Evolutionary conservation across 2,888 invertebrate species (phyloP).

Genomic region (Malthinus seriepunctatus): DNA sequence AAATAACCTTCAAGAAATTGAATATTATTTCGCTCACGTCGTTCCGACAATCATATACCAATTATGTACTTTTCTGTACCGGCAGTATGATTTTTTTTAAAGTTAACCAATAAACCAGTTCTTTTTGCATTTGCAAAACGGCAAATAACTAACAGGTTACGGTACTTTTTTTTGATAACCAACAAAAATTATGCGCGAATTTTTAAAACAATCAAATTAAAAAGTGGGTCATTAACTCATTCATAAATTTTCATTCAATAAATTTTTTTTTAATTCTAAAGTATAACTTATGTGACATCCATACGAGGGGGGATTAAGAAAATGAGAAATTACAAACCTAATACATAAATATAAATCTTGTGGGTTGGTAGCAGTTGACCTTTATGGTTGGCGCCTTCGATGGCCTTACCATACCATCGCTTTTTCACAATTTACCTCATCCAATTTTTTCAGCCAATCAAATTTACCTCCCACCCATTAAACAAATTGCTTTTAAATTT

Average conservation of each 20-base stretch:
- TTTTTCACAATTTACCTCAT: conserved; percentile 24
- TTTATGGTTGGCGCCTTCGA: conserved; percentile 37
- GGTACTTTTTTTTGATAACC: conserved; percentile 32
- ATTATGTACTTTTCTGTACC: conserved; percentile 35
- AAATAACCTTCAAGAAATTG: conserved; percentile 28
- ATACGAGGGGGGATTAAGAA: conserved; percentile 17
- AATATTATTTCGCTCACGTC: conserved; percentile 32
- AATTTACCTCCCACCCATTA: not conserved
- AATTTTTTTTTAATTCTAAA: conserved; percentile 26
- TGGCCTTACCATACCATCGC: conserved; percentile 27
- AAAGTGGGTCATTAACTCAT: conserved; percentile 4
- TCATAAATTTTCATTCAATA: conserved; percentile 25
- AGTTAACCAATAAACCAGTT: conserved; percentile 32
- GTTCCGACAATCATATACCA: conserved; percentile 33
- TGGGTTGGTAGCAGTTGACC: conserved; percentile 37
- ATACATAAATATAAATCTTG: conserved; percentile 31
- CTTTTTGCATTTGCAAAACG: conserved; percentile 33
- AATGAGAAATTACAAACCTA: conserved; percentile 31
- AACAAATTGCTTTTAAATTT: too few species aligned
- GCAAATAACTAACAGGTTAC: conserved; percentile 31
- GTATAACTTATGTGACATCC: conserved; percentile 24
- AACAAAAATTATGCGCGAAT: conserved; percentile 11
- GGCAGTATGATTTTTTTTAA: conserved; percentile 22
- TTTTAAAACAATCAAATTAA: not conserved
- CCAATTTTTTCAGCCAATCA: conserved; percentile 9